Percentiles rank a stretch among this genome's conserved stretches.
Evolutionary conservation across 2,797 vertebrate genomes (phyloP).

Genomic region (Merluccius polli): DNA sequence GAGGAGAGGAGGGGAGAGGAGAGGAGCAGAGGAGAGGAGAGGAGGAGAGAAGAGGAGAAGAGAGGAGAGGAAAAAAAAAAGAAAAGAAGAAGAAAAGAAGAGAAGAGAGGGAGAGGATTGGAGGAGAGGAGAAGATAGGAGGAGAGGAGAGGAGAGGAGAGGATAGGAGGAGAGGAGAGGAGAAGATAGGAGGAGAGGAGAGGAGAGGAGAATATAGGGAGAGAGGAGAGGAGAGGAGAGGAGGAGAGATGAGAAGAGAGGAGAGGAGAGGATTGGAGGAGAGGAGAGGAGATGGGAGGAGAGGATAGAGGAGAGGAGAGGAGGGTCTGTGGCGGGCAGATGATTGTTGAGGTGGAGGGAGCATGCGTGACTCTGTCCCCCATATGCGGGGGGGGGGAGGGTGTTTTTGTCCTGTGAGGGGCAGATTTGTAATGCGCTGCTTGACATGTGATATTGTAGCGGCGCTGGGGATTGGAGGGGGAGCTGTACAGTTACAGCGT

Average conservation of each 20-base stretch:
- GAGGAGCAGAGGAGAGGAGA: background rate
- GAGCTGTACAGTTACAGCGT: conserved; percentile 63
- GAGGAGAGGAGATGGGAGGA: background rate
- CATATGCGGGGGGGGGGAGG: conserved; percentile 21
- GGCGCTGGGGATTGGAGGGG: conserved; percentile 57
- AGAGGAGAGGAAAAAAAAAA: background rate
- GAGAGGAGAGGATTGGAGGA: background rate
- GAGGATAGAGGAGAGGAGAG: background rate
- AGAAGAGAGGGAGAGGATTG: background rate
- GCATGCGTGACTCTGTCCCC: background rate
- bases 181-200: background rate
- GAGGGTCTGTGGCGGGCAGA: background rate
- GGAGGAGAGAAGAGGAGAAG: background rate
- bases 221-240: background rate
- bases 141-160: background rate
- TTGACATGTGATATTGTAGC: conserved; percentile 66
- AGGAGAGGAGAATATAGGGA: background rate
- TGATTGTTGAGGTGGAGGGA: conserved; percentile 3
- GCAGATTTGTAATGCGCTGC: conserved; percentile 55
- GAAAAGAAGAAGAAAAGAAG: background rate
- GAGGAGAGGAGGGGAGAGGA: background rate
- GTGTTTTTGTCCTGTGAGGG: conserved; percentile 39
- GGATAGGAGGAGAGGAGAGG: background rate
- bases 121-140: background rate
- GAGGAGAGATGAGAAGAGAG: no score